phyloP scores from a whole-genome alignment of 1,140 invertebrate species.

The Pissodes strobi region DNA sequence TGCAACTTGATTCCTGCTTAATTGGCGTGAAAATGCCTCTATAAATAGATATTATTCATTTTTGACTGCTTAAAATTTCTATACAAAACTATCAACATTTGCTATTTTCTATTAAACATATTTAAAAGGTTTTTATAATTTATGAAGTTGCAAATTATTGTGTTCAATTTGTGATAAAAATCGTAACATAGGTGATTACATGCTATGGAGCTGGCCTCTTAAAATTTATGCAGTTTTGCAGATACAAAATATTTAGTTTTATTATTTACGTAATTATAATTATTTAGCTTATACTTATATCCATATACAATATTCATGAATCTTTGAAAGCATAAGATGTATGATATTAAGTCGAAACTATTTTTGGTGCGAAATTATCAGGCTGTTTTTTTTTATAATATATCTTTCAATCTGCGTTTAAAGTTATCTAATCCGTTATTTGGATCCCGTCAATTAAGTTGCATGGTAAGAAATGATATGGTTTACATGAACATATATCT shows the following conservation, averaged over 20 bases:
- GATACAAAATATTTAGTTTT: not conserved
- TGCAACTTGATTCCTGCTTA: no score
- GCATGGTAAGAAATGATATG: no score
- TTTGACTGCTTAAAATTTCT: no score
- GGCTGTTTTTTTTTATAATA: no score
- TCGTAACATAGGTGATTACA: constrained; percentile 14
- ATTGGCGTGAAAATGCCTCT: no score
- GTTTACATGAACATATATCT: no score
- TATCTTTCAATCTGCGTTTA: no score
- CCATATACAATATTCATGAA: not conserved
- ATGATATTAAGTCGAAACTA: constrained; percentile 9
- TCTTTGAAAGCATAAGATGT: constrained; percentile 4
- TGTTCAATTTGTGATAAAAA: constrained; percentile 25
- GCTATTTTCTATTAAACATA: not conserved
- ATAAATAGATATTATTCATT: no score
- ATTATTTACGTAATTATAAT: not conserved
- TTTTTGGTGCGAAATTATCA: not conserved
- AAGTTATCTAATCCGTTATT: no score
- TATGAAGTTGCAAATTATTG: constrained; percentile 12
- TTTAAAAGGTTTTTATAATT: not conserved
- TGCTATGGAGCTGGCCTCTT: constrained; percentile 12
- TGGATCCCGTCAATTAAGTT: no score
- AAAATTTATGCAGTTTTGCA: constrained; percentile 13
- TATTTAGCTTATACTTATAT: no score
- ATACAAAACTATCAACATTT: not conserved